A percentile compares a stretch with the other conserved stretches of the same genome.
These are phyloP conservation scores for Lycocorax pyrrhopterus DNA, from an alignment of 2,113 vertebrate genomes.

Conservation along the genomic window DNA sequence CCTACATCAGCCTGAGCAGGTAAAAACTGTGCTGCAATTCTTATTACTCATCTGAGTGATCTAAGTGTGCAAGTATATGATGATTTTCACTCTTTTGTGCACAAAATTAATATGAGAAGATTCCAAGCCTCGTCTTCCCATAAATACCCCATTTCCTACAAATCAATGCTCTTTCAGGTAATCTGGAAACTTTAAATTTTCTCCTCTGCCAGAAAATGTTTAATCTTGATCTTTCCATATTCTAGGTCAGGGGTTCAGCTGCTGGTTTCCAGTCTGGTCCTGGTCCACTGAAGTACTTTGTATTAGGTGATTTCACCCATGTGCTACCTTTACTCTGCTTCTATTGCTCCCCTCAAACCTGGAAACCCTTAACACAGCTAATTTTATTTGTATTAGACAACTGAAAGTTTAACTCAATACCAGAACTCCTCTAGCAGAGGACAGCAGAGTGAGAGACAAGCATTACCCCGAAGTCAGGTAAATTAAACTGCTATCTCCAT, in stretches of 20 bases:
- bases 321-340: neutral
- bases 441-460: neutral
- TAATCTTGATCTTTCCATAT: neutral
- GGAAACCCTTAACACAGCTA: neutral
- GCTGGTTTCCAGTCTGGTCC: neutral
- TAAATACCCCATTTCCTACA: neutral
- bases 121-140: neutral
- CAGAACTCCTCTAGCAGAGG: neutral
- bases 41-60: neutral
- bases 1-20: neutral
- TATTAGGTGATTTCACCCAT: neutral
- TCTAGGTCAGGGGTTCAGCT: neutral
- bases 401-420: neutral
- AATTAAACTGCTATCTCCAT: slow-evolving; percentile 22
- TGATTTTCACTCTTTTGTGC: neutral
- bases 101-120: neutral
- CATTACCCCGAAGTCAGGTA: neutral
- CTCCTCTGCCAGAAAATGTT: no score
- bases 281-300: neutral
- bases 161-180: neutral
- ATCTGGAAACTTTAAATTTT: neutral
- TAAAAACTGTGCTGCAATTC: neutral
- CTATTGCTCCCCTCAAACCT: neutral
- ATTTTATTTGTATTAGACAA: neutral
- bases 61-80: neutral